Base-by-base conservation (phyloP, 2,888 invertebrate genomes). In the Euplagia quadripunctaria region DNA sequence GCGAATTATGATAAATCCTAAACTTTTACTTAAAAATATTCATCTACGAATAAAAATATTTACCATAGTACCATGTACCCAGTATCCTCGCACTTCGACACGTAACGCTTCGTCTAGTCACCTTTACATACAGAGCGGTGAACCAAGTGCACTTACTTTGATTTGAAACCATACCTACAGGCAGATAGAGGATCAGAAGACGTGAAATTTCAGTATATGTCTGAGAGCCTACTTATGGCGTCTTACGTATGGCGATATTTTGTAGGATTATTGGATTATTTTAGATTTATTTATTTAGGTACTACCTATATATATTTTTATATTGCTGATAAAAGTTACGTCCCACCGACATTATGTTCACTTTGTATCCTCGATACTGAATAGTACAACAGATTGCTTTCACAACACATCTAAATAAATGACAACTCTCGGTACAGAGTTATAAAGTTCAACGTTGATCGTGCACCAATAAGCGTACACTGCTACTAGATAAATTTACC, bases 81-180 rank as follows among this genome's bases (percentile, higher is more conserved):
- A 17, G 16, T 64, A 43, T 72, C 68, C 77, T 66, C 66, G 75
- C 64, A 72, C 79, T 76, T 74, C 66, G 73, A 73, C 80, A 79
- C 81, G 75, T 74, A 68, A 71, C 75, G 51, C 69, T 41, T 65
- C 70, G 74, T 76, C 69, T 73, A 20, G 52, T 67, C 68, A 52
- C 70, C 31, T 55, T 63, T 71, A 70, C 68, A 72, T 77, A 75
- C 66, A 74, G 72, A 51, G 52, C 51, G 71, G 55, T 17, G 43
- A 64, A 74, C 14, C 20, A 58, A 77, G 79, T 79, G 78, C 79
- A 80, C 79, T 85, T 76, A 74, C 80, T 78, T 73, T 79, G 77
- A 82, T 78, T 79, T 63, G 70, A 68, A 75, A 43, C n/a, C 20
- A 16, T 20, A 70, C 52, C 17, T 11, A 31, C 12, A 20, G 31